Conservation (phyloP, 2,797 vertebrate species). For the Spheniscus humboldti region DNA sequence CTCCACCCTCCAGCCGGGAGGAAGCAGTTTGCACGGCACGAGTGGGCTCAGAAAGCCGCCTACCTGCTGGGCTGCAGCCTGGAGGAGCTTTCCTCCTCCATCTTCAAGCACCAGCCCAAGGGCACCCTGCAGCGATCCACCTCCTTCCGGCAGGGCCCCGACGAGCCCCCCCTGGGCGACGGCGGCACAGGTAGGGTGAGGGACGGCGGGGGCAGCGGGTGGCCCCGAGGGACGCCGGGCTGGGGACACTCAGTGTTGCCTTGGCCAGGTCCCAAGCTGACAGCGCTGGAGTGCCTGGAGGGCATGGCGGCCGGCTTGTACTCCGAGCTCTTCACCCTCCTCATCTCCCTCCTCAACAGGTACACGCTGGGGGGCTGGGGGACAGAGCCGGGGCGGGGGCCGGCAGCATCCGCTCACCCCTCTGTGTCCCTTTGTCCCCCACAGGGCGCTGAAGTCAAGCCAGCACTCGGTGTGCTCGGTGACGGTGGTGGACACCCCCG, state of each 20-base stretch:
- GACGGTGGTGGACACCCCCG: conserved; percentile 93
- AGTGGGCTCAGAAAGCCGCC: conserved; percentile 97
- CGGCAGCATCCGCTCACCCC: rapidly evolving
- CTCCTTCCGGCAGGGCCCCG: conserved; percentile 90
- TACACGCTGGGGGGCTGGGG: not conserved
- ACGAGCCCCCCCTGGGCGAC: conserved; percentile 81
- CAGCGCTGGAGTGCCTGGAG: conserved; percentile 92
- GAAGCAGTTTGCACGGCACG: conserved; percentile 94
- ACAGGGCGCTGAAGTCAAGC: conserved; percentile 93
- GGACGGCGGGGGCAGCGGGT: rapidly evolving
- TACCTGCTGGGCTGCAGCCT: conserved; percentile 94
- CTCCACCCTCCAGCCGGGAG: conserved; percentile 79
- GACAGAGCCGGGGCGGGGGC: not conserved
- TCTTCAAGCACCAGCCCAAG: conserved; percentile 94
- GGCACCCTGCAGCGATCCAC: conserved; percentile 87
- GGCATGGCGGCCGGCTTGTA: conserved; percentile 92
- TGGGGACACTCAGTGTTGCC: not conserved
- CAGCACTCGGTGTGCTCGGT: conserved; percentile 94
- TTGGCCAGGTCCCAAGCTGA: conserved; percentile 83
- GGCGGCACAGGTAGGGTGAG: conserved; percentile 76
- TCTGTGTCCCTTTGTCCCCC: not conserved
- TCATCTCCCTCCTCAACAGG: conserved; percentile 94
- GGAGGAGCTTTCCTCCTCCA: conserved; percentile 92
- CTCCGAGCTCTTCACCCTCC: conserved; percentile 91
- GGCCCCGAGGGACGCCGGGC: rapidly evolving